A percentile compares a stretch with the other conserved stretches of the same genome.
These are phyloP conservation scores for Cyphomyrus plagiostoma DNA, from an alignment of 2,113 vertebrate species.

Conservation along the genomic window DNA sequence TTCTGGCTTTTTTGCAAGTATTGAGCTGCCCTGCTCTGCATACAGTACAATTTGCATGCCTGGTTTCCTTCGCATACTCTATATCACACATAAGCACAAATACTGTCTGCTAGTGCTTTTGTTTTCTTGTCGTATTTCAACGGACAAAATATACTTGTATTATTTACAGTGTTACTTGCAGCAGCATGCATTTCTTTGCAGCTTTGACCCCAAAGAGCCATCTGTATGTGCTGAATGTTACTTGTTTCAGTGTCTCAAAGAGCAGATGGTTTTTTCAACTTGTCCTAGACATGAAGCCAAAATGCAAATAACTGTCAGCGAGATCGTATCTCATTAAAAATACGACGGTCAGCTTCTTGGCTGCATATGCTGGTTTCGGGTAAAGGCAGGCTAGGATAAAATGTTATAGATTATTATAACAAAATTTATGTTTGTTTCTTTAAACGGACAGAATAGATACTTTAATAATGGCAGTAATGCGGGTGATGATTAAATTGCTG, in stretches of 20 bases:
- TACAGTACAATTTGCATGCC: neutral
- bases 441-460: neutral
- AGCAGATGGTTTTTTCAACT: neutral
- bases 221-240: neutral
- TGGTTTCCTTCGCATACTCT: neutral
- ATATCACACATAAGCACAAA: neutral
- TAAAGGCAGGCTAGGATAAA: neutral
- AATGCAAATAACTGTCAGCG: neutral
- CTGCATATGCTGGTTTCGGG: neutral
- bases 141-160: neutral
- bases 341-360: neutral
- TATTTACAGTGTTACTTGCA: neutral
- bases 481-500: neutral
- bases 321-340: neutral
- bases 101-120: neutral
- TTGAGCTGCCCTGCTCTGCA: neutral
- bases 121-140: neutral
- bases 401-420: neutral
- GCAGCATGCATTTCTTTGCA: neutral
- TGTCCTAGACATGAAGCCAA: neutral
- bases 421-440: neutral
- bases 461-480: neutral
- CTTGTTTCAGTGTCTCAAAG: neutral
- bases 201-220: neutral
- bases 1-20: neutral